Conservation (phyloP, 1,140 invertebrate genomes). For the Zelostemma sp. region DNA sequence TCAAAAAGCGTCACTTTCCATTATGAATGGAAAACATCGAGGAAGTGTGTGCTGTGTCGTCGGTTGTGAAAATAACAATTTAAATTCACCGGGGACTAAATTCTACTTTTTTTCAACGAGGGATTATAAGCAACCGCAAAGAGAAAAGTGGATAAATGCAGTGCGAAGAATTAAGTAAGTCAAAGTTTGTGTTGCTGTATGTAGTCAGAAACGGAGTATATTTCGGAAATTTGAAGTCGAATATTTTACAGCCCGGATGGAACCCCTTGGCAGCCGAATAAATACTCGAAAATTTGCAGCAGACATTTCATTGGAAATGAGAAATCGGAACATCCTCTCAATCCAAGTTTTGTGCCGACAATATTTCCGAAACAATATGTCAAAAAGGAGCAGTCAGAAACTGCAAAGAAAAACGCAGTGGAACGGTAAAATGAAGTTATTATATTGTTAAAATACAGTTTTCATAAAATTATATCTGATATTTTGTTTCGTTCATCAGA, state of each 20-base stretch:
- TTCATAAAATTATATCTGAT: no score
- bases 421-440: not conserved
- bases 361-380: slow-evolving; percentile 14
- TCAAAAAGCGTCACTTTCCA: no score
- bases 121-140: slow-evolving; percentile 9
- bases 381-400: not conserved
- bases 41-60: no score
- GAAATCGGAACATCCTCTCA: slow-evolving; percentile 28
- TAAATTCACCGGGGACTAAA: no score
- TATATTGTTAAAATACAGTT: no score
- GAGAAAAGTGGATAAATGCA: slow-evolving; percentile 19
- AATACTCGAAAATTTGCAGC: slow-evolving; percentile 27
- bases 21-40: no score
- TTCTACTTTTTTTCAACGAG: slow-evolving; percentile 23
- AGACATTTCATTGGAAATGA: slow-evolving; percentile 32
- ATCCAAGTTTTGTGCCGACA: slow-evolving; percentile 29
- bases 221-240: no score
- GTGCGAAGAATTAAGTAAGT: slow-evolving; percentile 26
- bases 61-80: no score
- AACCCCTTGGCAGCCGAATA: slow-evolving; percentile 23
- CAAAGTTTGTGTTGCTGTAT: not conserved
- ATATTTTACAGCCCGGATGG: slow-evolving; percentile 15
- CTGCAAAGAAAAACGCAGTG: not conserved
- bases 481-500: not conserved
- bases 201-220: not conserved